Conservation (phyloP, 2,888 invertebrate genomes). For the Dorcus hopei region DNA sequence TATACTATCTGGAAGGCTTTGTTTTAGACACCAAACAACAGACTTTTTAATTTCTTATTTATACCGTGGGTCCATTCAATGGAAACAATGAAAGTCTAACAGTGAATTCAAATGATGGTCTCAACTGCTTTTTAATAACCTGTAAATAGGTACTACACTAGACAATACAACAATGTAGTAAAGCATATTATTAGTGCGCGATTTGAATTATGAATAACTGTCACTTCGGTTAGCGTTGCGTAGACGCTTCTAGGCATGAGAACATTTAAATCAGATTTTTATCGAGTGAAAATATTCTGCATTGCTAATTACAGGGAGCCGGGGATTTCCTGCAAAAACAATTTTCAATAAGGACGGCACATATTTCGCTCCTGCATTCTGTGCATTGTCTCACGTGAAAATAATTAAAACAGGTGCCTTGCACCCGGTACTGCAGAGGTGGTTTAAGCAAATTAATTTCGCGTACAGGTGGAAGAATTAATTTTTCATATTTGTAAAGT, state of each 20-base stretch:
- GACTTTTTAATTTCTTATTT: conserved; percentile 31
- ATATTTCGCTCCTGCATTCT: background rate
- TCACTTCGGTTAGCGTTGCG: background rate
- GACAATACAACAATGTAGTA: conserved; percentile 29
- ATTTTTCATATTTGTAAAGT: conserved; percentile 13
- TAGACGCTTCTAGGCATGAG: background rate
- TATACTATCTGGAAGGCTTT: conserved; percentile 21
- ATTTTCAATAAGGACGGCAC: no score
- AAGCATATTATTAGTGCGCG: conserved; percentile 18
- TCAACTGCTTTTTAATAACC: conserved; percentile 41
- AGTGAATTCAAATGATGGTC: conserved; percentile 37
- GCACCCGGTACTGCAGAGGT: conserved; percentile 4
- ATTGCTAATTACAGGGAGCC: no score
- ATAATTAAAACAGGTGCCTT: conserved; percentile 7
- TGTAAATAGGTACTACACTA: conserved; percentile 33
- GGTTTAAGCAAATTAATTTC: conserved; percentile 14
- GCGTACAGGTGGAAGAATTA: conserved; percentile 12
- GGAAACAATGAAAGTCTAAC: conserved; percentile 37
- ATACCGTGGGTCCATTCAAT: conserved; percentile 36
- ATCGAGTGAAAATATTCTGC: no score
- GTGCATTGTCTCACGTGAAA: background rate
- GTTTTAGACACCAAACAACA: conserved; percentile 17
- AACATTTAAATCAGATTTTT: background rate
- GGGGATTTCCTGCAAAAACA: no score
- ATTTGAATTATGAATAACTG: conserved; percentile 18